A percentile compares a stretch with the other conserved stretches of the same genome.
phyloP scores from a whole-genome alignment of 2,797 vertebrate species.

The Gallirallus australis region DNA sequence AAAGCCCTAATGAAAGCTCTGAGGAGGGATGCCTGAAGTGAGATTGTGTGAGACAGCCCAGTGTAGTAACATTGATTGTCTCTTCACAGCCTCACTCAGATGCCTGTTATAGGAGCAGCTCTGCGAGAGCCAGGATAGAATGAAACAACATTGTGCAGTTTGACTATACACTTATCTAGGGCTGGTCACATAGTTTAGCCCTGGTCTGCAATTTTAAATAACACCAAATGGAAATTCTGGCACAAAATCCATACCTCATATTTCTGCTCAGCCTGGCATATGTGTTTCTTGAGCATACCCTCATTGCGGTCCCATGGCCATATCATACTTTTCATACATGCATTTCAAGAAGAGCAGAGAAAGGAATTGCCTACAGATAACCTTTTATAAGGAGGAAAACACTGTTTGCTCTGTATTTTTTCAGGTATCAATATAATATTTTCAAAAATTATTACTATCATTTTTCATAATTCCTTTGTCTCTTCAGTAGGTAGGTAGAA shows the following conservation, averaged over 20 bases:
- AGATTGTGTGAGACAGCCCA: neutral
- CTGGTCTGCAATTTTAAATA: conserved; percentile 3
- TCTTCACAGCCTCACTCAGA: neutral
- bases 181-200: neutral
- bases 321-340: neutral
- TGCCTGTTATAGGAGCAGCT: neutral
- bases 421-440: neutral
- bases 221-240: conserved; percentile 6
- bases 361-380: neutral
- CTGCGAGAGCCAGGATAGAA: neutral
- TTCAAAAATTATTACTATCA: neutral
- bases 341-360: neutral
- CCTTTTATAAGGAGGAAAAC: neutral
- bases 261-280: neutral
- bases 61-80: neutral
- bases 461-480: neutral
- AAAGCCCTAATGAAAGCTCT: neutral
- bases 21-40: neutral
- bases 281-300: neutral
- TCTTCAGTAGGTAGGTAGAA: neutral
- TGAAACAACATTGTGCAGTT: neutral
- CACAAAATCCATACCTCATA: neutral
- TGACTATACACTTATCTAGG: neutral
- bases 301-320: neutral
- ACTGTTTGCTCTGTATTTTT: neutral